A percentile compares a stretch with the other conserved stretches of the same genome.
Conservation (phyloP, 2,113 vertebrate species). For the Macroglossus sobrinus region DNA sequence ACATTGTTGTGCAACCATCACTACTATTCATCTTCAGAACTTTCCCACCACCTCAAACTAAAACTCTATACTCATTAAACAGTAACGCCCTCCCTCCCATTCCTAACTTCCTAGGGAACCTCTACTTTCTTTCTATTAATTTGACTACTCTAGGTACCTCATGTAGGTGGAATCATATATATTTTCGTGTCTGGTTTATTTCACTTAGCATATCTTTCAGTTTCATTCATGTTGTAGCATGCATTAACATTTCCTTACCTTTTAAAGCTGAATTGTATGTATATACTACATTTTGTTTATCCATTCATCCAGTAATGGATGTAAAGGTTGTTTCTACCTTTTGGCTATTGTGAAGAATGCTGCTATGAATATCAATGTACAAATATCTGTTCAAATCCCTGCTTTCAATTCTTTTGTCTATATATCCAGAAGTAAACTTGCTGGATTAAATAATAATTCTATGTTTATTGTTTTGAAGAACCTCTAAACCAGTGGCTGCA, state of each 20-base stretch:
- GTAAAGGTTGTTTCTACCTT: neutral
- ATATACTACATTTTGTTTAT: neutral
- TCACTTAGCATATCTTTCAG: neutral
- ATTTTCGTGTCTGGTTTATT: neutral
- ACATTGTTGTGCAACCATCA: neutral
- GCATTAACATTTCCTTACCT: neutral
- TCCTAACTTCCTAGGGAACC: neutral
- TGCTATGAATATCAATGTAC: neutral
- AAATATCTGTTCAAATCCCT: neutral
- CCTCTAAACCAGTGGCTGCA: neutral
- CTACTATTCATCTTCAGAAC: neutral
- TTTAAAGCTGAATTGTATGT: neutral
- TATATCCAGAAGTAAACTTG: neutral
- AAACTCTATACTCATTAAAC: neutral
- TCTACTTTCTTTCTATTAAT: neutral
- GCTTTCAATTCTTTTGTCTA: neutral
- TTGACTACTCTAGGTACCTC: neutral
- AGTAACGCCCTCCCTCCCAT: neutral
- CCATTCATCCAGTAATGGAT: neutral
- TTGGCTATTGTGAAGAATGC: neutral
- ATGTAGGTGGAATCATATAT: neutral
- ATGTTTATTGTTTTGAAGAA: neutral
- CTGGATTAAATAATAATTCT: neutral
- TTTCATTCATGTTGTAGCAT: too few relatives aligned
- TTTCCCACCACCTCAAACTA: neutral